Evolutionary conservation across 2,113 vertebrate genomes (phyloP), one percentile per base, ranked within the genome.

Genomic region (Gopherus evgoodei): DNA sequence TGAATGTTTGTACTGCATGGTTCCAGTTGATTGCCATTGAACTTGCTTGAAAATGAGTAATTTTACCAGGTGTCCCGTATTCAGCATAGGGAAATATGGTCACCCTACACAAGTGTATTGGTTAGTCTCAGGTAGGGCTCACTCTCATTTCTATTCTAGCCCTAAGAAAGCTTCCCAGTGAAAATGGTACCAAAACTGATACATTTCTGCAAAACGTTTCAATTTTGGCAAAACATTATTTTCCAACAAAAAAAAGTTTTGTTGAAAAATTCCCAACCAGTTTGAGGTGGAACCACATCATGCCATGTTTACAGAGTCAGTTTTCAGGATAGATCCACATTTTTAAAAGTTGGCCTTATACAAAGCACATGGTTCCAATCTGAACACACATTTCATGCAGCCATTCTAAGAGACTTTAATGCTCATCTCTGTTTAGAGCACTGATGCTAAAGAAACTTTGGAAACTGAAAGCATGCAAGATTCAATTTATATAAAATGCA

Each of bases 391-490:
- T 38, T 62, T 83, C 54, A 52, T 50, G 35, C 14, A 13, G 85
- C 65, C 79, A 89, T 93, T 86, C 59, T 84, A 38, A 83, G 84
- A 57, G 96, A 85, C 84, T 86, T 42, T 76, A 83, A 95, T 84
- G 92, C 89, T 88, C 88, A 69, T 96, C 93, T 91, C 88, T 91
- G 94, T 85, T 87, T 88, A 83, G 90, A 94, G 82, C 89, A 89
- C 35, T 35, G 87, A 97, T 95, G 95, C 93, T 86, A 54, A 84
- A 90, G 93, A 98, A 95, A 54, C 86, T 86, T 93, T 94, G 75
- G 83, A 86, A 96, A 96, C 96, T 94, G 96, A 96, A 97, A 97
- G 93, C 93, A 83, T 84, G 92, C 95, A 95, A 95, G 80, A 88
- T 54, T 88, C 88, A 44, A 27, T 95, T 54, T 54, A 54, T 92